Base-by-base conservation (phyloP, 2,888 invertebrate species). In the Oligia strigilis region DNA sequence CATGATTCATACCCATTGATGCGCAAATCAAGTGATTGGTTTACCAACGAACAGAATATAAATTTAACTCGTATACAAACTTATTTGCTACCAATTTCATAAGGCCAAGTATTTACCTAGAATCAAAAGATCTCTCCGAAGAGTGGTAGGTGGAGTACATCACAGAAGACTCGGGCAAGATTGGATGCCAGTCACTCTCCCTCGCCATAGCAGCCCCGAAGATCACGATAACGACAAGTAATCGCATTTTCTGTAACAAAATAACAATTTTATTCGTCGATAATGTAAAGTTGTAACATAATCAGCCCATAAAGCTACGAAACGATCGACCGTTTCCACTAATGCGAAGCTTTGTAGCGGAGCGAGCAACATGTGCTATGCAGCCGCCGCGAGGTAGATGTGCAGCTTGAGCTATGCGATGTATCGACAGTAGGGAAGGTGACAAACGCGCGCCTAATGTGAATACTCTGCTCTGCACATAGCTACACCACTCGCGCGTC, bases 111-210 rank as follows among this genome's bases (percentile, higher is more conserved):
- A 40, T 17, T 75, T 76, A 96, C 97, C 95, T 92, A 60, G 93
- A 80, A 29, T 94, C 94, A 23, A 94, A 85, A 1, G 95, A 93
- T 78, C 94, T 91, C 9, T 96, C 95, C 0, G 95, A 87, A 71
- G 93, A 93, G 74, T 94, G 94, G 80, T 93, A 96, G 17, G 92
- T 92, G 9, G 92, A 88, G 75, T 94, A 96, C 9, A 92, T 88
- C 67, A 94, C 86, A 11, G 95, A 91, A 64, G 96, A 85, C 62
- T 95, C 95, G 3, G 96, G 95, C 3, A 95, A 87, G n/a, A 97
- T 94, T 0, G 97, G 97, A 67, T 97, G 97, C 97, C 97, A 97
- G 70, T 96, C 96, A 64, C 93, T 93, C 65, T 96, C 96, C 65
- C 93, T 92, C 43, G 94, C 94, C 74, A 92, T 83, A 1, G 92